phyloP scores from a whole-genome alignment of 2,797 vertebrate genomes.

The Chaunax sp. region DNA sequence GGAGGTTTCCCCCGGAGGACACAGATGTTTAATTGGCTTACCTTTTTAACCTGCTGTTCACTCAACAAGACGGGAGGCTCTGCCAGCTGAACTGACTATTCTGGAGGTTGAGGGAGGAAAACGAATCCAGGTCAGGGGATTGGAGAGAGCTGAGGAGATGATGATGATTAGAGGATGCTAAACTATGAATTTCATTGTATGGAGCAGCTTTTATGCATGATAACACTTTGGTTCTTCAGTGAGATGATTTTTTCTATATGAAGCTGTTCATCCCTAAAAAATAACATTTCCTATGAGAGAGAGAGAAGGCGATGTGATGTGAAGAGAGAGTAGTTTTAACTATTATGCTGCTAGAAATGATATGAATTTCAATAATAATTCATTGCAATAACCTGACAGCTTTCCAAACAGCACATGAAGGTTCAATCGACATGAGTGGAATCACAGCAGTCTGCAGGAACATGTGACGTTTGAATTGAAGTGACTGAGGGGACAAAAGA shows the following conservation, averaged over 20 bases:
- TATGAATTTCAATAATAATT: too few species aligned
- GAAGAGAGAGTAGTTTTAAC: too few species aligned
- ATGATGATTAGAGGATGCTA: not conserved
- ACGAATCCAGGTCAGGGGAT: not conserved
- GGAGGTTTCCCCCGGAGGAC: slow-evolving; percentile 7
- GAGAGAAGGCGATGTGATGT: too few species aligned
- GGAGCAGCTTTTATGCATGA: not conserved
- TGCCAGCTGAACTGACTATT: not conserved
- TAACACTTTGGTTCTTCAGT: not conserved
- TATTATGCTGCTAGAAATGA: not conserved
- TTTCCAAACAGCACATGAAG: too few species aligned
- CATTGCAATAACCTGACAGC: not conserved
- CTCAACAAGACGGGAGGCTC: slow-evolving; percentile 7
- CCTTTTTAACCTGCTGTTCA: slow-evolving; percentile 27
- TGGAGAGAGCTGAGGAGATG: not conserved
- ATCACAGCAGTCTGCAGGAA: not conserved
- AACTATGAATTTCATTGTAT: not conserved
- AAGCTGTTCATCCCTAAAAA: too few species aligned
- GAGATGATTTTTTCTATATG: not conserved
- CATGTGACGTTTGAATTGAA: slow-evolving; percentile 1
- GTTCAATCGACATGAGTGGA: not conserved
- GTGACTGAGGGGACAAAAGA: not conserved
- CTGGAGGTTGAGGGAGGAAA: not conserved
- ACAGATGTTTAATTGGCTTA: slow-evolving; percentile 22
- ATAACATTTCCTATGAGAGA: too few species aligned